Percentiles rank a stretch among this genome's conserved stretches.
These are phyloP conservation scores for Amia ocellicauda DNA, from an alignment of 2,113 vertebrate genomes.

Conservation along the genomic window DNA sequence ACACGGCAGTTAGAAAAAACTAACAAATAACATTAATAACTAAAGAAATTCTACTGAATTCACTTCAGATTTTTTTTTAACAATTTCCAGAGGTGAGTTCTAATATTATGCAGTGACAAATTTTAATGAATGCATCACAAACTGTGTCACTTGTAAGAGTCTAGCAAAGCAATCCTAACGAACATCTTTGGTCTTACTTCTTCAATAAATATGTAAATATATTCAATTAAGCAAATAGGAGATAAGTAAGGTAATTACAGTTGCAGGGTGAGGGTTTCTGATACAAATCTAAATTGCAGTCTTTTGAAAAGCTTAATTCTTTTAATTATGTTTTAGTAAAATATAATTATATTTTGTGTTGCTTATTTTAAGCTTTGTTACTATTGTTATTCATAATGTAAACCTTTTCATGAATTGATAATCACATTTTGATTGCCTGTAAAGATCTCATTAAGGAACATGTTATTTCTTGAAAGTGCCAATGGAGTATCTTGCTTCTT, in stretches of 20 bases:
- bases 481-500: too few species aligned
- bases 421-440: too few species aligned
- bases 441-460: too few species aligned
- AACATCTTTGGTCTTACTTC: constrained; percentile 15
- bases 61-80: background rate
- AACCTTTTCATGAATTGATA: too few species aligned
- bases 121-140: background rate
- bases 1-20: too few species aligned
- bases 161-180: constrained; percentile 10
- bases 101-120: constrained; percentile 5
- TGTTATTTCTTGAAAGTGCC: too few species aligned
- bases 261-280: constrained; percentile 10
- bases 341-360: too few species aligned
- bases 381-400: too few species aligned
- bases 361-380: too few species aligned
- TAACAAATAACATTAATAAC: background rate
- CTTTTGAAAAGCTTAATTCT: too few species aligned
- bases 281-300: too few species aligned
- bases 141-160: constrained; percentile 2
- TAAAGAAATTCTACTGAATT: background rate
- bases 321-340: too few species aligned
- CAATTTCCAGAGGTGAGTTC: constrained; percentile 5
- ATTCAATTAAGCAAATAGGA: constrained; percentile 34
- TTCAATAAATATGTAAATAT: constrained; percentile 26
- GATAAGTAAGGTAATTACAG: constrained; percentile 37